phyloP scores from a whole-genome alignment of 1,140 invertebrate species.

The Catajapyx aquilonaris region DNA sequence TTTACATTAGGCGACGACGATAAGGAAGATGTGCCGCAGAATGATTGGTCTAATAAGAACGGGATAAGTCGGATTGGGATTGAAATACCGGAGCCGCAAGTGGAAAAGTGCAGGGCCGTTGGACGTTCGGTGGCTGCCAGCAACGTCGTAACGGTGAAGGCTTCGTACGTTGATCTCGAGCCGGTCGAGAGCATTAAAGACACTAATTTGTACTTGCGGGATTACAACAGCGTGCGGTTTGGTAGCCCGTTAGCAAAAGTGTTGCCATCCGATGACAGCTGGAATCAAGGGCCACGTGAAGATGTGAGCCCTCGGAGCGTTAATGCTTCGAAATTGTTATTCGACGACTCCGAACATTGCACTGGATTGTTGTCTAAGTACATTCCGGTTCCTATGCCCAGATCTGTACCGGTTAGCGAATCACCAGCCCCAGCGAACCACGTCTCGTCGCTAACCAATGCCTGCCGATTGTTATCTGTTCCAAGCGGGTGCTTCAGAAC shows the following conservation, averaged over 20 bases:
- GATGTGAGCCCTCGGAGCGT: too few species aligned
- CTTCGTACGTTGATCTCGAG: background rate
- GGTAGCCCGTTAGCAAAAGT: too few species aligned
- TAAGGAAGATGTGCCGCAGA: background rate
- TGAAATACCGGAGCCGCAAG: too few species aligned
- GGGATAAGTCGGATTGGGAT: background rate
- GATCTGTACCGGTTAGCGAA: too few species aligned
- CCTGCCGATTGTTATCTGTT: too few species aligned
- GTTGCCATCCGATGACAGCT: too few species aligned
- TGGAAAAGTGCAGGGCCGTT: background rate
- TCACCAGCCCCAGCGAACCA: too few species aligned
- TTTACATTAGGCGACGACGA: background rate
- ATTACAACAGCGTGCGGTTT: slow-evolving; percentile 13
- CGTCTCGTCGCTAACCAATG: too few species aligned
- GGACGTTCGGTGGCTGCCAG: too few species aligned
- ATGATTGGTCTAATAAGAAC: background rate
- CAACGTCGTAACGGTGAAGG: background rate
- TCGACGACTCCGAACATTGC: background rate
- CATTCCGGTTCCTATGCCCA: background rate
- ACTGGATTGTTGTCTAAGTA: background rate
- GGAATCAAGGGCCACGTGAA: too few species aligned
- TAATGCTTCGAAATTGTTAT: too few species aligned
- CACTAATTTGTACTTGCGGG: slow-evolving; percentile 4
- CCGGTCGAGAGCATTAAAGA: slow-evolving; percentile 1
- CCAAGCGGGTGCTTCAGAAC: too few species aligned